Evolutionary conservation across 2,113 vertebrate genomes (phyloP).

Genomic region (Mystacornis crossleyi): DNA sequence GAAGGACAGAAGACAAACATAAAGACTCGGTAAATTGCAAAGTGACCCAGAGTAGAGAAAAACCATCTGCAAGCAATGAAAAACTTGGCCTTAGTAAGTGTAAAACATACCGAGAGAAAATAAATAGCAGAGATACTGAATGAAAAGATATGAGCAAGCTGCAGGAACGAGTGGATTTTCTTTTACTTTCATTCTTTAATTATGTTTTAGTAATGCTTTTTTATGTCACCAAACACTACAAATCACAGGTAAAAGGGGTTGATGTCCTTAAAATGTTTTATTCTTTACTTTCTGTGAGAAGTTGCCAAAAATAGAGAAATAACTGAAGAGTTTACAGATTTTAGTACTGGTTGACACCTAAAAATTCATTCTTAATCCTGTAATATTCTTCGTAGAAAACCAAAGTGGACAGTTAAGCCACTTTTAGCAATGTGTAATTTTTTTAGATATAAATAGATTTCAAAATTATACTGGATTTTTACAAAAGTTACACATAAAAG

Average conservation of each 20-base stretch:
- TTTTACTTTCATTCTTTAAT: not conserved
- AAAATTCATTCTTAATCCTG: not conserved
- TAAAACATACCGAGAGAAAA: not conserved
- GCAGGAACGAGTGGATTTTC: not conserved
- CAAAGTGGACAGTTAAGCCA: not conserved
- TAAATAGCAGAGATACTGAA: not conserved
- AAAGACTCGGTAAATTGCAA: not conserved
- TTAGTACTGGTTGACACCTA: not conserved
- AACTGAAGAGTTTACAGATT: not conserved
- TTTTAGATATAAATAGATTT: not conserved
- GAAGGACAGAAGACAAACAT: not conserved
- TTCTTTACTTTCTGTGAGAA: not conserved
- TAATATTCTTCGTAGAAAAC: not conserved
- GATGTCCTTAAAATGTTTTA: not conserved
- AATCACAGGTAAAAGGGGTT: not conserved
- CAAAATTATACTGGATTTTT: not conserved
- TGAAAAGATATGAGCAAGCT: not conserved
- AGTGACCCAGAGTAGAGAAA: not conserved
- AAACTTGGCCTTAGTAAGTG: not conserved
- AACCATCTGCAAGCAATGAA: not conserved
- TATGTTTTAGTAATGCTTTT: not conserved
- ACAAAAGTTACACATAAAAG: not conserved
- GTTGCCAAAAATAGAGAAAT: not conserved
- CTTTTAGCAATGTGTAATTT: not conserved
- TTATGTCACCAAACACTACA: not conserved